A percentile compares a stretch with the other conserved stretches of the same genome.
These are phyloP conservation scores for Paguma larvata DNA, from an alignment of 2,797 vertebrate species.

Conservation along the genomic window DNA sequence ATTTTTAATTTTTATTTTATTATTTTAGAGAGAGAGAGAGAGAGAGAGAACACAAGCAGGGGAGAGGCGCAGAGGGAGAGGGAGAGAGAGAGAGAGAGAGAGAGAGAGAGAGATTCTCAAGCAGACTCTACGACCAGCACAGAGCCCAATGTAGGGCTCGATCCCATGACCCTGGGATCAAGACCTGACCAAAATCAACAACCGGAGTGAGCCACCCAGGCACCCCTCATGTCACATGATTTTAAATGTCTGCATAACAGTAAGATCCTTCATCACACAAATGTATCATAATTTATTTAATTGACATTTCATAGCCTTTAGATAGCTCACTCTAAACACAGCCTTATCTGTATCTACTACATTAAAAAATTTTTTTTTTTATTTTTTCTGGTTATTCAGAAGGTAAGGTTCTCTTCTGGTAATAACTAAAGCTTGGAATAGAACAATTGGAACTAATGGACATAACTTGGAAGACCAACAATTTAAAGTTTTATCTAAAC, in stretches of 20 bases:
- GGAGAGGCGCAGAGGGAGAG: too few relatives aligned
- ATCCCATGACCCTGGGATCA: too few relatives aligned
- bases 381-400: constrained; percentile 20
- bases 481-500: constrained; percentile 53
- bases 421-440: constrained; percentile 12
- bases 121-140: too few relatives aligned
- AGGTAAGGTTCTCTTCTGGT: neutral
- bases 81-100: too few relatives aligned
- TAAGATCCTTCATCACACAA: neutral
- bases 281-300: constrained; percentile 35
- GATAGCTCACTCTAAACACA: constrained; percentile 28
- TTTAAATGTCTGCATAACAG: neutral
- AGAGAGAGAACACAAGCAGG: too few relatives aligned
- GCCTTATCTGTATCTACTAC: neutral
- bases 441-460: constrained; percentile 19
- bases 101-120: too few relatives aligned
- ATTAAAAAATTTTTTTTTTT: neutral
- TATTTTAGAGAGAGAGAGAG: too few relatives aligned
- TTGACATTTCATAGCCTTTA: constrained; percentile 8
- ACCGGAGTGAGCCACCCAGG: too few relatives aligned
- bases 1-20: too few relatives aligned
- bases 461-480: constrained; percentile 33
- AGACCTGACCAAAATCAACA: too few relatives aligned
- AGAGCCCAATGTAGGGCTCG: too few relatives aligned
- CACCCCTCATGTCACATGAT: neutral